A percentile compares a stretch with the other conserved stretches of the same genome.
These are phyloP conservation scores for Echeneis naucrates DNA, from an alignment of 2,797 vertebrate genomes.

Conservation along the genomic window DNA sequence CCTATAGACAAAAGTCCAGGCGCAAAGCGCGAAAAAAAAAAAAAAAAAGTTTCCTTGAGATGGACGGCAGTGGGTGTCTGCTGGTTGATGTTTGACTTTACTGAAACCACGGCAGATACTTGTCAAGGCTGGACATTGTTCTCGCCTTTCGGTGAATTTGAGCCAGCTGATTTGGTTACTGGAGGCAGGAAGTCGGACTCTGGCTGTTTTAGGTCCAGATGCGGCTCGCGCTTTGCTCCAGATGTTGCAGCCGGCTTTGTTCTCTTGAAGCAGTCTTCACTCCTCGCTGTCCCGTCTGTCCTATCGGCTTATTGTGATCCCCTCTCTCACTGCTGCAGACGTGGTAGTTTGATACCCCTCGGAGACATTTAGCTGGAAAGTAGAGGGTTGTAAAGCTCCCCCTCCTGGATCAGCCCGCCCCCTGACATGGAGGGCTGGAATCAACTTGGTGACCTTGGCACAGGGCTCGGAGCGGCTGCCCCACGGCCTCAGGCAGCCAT, in stretches of 20 bases:
- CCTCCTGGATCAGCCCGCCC: constrained; percentile 66
- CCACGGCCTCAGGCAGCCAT: constrained; percentile 6
- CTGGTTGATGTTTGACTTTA: constrained; percentile 8
- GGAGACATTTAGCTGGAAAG: constrained; percentile 70
- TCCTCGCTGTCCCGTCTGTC: constrained; percentile 51
- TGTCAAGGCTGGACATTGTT: constrained; percentile 60
- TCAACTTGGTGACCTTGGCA: constrained; percentile 71
- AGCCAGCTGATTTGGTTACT: constrained; percentile 14
- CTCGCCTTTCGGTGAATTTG: constrained; percentile 8
- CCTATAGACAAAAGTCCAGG: constrained; percentile 15
- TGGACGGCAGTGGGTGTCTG: constrained; percentile 1
- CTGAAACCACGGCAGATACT: constrained; percentile 25
- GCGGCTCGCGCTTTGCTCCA: constrained; percentile 48
- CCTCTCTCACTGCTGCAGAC: constrained; percentile 77
- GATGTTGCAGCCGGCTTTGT: constrained; percentile 60
- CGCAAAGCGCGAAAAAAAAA: not conserved
- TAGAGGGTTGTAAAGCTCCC: constrained; percentile 61
- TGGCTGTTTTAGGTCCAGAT: constrained; percentile 46
- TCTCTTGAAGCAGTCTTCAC: constrained; percentile 43
- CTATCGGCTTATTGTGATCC: constrained; percentile 58
- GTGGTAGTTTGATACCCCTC: constrained; percentile 78
- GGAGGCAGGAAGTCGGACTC: constrained; percentile 42
- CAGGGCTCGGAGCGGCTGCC: constrained; percentile 26
- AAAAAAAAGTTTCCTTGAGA: not conserved
- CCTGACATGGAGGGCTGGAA: constrained; percentile 54